These are phyloP conservation scores for Gambusia yucatana DNA, from an alignment of 2,797 vertebrate genomes.

Conservation along the genomic window DNA sequence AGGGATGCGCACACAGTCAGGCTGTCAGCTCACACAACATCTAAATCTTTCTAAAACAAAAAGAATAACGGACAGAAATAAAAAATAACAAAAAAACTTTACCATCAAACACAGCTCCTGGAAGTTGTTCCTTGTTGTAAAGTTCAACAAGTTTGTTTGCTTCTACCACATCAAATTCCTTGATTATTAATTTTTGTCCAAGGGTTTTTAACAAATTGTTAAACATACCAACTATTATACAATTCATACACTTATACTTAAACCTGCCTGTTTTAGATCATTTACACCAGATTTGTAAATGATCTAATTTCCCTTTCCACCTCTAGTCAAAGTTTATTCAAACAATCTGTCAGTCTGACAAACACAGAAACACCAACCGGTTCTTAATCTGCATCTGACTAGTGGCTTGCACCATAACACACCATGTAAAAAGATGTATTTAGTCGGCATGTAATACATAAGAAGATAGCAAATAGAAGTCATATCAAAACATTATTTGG, in stretches of 20 bases:
- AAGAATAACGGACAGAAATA: background rate
- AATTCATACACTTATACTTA: background rate
- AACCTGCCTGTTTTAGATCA: background rate
- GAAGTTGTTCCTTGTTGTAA: background rate
- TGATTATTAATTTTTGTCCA: background rate
- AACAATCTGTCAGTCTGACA: background rate
- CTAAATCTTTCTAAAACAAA: background rate
- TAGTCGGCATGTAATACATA: background rate
- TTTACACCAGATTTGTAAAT: background rate
- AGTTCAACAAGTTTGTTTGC: background rate
- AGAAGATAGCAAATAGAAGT: background rate
- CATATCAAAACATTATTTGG: background rate
- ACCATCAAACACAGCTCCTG: background rate
- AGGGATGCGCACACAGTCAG: slow-evolving; percentile 11
- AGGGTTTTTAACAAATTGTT: background rate
- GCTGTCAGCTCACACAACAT: background rate
- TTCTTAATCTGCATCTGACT: slow-evolving; percentile 2
- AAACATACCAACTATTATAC: background rate
- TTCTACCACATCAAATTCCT: background rate
- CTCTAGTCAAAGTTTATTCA: background rate
- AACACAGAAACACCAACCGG: background rate
- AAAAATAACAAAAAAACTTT: background rate
- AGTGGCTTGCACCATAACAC: background rate
- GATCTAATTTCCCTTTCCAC: background rate
- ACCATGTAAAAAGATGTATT: background rate